phyloP scores from a whole-genome alignment of 2,888 invertebrate genomes.

The Drosophila anceps region DNA sequence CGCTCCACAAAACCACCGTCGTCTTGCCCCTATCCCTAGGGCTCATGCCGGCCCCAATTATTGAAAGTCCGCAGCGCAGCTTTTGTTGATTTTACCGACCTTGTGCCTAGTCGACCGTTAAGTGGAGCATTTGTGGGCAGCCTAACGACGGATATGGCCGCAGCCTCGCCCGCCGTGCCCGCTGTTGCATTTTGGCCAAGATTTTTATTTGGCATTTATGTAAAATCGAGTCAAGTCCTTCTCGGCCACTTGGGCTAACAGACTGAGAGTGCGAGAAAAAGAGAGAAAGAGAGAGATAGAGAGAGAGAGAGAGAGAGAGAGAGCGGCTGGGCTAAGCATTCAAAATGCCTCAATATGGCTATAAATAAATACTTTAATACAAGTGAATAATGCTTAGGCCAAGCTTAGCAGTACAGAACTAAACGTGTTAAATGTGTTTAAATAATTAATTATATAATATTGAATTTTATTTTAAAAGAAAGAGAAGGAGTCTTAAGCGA shows the following conservation, averaged over 20 bases:
- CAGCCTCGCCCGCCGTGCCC: slow-evolving; percentile 11
- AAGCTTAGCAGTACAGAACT: neutral
- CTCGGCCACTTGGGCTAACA: slow-evolving; percentile 43
- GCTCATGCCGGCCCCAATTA: slow-evolving; percentile 69
- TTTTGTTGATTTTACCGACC: slow-evolving; percentile 75
- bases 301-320: neutral
- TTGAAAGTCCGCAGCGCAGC: slow-evolving; percentile 62
- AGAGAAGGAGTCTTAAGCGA: too few species aligned
- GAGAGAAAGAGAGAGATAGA: too few species aligned
- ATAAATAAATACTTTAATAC: slow-evolving; percentile 38
- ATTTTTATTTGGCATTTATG: slow-evolving; percentile 58
- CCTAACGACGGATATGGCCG: slow-evolving; percentile 46
- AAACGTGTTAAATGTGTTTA: neutral
- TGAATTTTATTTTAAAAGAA: too few species aligned
- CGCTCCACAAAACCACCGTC: neutral
- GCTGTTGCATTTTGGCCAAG: slow-evolving; percentile 44
- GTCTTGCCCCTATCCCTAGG: slow-evolving; percentile 50
- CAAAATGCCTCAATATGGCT: slow-evolving; percentile 36
- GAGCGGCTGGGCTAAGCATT: slow-evolving; percentile 3
- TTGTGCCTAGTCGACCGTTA: slow-evolving; percentile 75
- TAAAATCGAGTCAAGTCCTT: slow-evolving; percentile 57
- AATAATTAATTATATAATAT: slow-evolving; percentile 1
- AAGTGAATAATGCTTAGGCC: neutral
- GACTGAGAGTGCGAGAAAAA: neutral
- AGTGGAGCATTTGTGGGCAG: slow-evolving; percentile 70